phyloP scores from a whole-genome alignment of 1,140 invertebrate genomes.

The Drosophila erecta region DNA sequence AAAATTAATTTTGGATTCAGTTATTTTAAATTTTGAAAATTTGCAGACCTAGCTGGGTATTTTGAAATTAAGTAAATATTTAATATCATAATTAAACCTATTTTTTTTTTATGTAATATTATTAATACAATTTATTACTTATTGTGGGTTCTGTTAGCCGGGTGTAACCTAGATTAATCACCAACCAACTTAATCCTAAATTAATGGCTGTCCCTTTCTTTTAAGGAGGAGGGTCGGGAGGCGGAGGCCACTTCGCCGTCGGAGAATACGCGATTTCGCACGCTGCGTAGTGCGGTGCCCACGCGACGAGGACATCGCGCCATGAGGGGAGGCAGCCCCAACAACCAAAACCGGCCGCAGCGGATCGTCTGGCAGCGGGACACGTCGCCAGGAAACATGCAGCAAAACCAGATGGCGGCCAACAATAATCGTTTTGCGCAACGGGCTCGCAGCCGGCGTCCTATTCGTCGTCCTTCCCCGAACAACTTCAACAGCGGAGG shows the following conservation, averaged over 20 bases:
- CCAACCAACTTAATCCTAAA: background rate
- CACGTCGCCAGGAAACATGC: slow-evolving; percentile 51
- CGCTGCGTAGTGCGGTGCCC: slow-evolving; percentile 66
- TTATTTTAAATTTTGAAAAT: too few species aligned
- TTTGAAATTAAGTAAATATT: too few species aligned
- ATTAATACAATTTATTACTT: too few species aligned
- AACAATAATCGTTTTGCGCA: slow-evolving; percentile 57
- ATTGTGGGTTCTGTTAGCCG: too few species aligned
- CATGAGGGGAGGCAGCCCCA: slow-evolving; percentile 46
- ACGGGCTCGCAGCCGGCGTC: slow-evolving; percentile 60
- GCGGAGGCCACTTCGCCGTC: slow-evolving; percentile 88
- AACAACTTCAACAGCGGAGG: slow-evolving; percentile 71
- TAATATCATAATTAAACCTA: too few species aligned
- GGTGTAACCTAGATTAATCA: background rate
- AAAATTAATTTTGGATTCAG: too few species aligned
- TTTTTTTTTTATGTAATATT: too few species aligned
- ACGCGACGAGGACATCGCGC: slow-evolving; percentile 60
- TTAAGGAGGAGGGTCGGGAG: slow-evolving; percentile 88
- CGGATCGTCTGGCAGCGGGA: slow-evolving; percentile 85
- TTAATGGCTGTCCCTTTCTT: background rate
- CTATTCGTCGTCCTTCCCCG: slow-evolving; percentile 66
- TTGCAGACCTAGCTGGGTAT: too few species aligned
- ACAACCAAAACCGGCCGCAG: slow-evolving; percentile 72
- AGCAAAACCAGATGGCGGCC: slow-evolving; percentile 54
- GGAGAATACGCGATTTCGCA: slow-evolving; percentile 79